Evolutionary conservation across 2,888 invertebrate species (phyloP).

Genomic region (Electrophaes corylata): DNA sequence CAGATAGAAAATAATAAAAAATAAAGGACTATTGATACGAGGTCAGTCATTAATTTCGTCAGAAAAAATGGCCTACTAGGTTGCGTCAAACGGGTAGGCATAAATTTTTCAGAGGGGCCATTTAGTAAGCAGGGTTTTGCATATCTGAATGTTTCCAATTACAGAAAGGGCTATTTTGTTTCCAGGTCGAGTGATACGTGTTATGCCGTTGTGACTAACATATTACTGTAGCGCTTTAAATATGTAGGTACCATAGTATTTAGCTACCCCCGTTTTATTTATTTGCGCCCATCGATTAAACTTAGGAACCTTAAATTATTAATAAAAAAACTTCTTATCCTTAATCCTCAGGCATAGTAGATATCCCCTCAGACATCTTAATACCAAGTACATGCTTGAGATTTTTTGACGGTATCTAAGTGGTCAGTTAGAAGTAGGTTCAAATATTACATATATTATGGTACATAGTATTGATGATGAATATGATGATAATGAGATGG

Average conservation of each 20-base stretch:
- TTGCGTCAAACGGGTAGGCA: constrained; percentile 62
- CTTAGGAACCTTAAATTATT: too few relatives aligned
- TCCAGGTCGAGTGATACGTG: constrained; percentile 43
- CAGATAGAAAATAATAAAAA: constrained; percentile 27
- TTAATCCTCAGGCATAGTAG: too few relatives aligned
- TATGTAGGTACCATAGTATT: too few relatives aligned
- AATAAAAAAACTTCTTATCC: too few relatives aligned
- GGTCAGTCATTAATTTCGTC: constrained; percentile 34
- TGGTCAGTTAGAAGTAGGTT: too few relatives aligned
- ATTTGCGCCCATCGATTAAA: not conserved
- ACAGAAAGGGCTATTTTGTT: constrained; percentile 55
- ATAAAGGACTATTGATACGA: constrained; percentile 30
- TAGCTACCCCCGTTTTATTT: not conserved
- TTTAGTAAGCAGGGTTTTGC: constrained; percentile 67
- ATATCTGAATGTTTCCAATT: constrained; percentile 73
- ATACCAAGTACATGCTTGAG: too few relatives aligned
- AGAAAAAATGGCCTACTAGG: constrained; percentile 35
- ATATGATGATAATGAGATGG: too few relatives aligned
- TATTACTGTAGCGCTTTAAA: not conserved
- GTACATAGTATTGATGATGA: too few relatives aligned
- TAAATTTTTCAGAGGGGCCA: constrained; percentile 69
- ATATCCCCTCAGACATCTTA: too few relatives aligned
- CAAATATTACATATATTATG: too few relatives aligned
- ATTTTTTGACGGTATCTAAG: too few relatives aligned
- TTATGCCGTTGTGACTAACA: constrained; percentile 5